Percentiles rank a stretch among this genome's conserved stretches.
Evolutionary conservation across 2,113 vertebrate species (phyloP).

Genomic region (Mustela nigripes): DNA sequence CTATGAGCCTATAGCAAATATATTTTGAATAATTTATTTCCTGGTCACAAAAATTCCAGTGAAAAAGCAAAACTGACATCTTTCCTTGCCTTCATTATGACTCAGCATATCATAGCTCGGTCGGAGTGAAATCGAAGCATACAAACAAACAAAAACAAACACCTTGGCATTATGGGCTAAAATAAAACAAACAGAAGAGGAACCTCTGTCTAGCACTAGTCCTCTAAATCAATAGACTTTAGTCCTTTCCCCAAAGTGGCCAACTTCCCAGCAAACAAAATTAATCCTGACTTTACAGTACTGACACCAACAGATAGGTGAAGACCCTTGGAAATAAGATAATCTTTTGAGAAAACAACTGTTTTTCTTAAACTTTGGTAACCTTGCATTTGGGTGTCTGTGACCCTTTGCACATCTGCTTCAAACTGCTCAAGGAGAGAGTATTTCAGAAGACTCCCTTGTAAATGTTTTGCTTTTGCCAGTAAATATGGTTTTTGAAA

Average conservation of each 20-base stretch:
- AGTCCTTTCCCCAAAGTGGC: neutral
- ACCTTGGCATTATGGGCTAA: neutral
- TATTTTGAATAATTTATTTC: constrained; percentile 43
- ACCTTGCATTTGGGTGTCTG: neutral
- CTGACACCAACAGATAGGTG: neutral
- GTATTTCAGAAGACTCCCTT: neutral
- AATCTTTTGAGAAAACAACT: constrained; percentile 3
- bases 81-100: neutral
- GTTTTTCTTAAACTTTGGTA: neutral
- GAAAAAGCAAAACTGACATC: neutral
- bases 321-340: neutral
- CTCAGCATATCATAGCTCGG: neutral
- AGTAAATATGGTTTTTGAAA: neutral
- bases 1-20: neutral
- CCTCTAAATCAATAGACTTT: neutral
- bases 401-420: neutral
- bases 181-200: neutral
- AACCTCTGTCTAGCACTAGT: neutral
- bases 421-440: neutral
- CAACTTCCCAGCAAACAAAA: neutral
- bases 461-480: neutral
- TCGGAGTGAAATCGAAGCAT: constrained; percentile 28
- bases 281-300: neutral
- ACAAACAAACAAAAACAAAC: neutral
- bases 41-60: neutral